phyloP scores from a whole-genome alignment of 1,140 invertebrate genomes.

The Leptinotarsa undecemlineata region DNA sequence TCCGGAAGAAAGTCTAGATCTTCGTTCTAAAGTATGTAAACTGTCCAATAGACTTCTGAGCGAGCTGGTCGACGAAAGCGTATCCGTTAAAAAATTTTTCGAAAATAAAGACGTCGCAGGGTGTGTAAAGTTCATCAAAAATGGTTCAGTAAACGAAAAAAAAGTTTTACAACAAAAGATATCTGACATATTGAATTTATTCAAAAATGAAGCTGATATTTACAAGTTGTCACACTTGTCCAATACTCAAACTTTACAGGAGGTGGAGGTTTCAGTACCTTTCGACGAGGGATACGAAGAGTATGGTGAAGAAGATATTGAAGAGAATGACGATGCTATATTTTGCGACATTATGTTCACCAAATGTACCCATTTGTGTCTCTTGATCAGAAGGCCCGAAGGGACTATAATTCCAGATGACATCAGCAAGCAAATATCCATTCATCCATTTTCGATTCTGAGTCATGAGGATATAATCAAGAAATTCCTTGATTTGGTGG shows the following conservation, averaged over 20 bases:
- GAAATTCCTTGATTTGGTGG: background rate
- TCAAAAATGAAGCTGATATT: background rate
- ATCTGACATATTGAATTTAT: background rate
- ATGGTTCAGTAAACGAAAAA: background rate
- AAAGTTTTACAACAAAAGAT: background rate
- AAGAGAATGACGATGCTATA: background rate
- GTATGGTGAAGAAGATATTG: background rate
- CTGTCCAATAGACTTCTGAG: background rate
- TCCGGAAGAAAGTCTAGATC: background rate
- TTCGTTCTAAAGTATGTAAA: background rate
- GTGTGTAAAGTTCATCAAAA: background rate
- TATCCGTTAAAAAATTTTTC: background rate
- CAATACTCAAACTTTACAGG: background rate
- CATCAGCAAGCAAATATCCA: background rate
- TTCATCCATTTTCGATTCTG: conserved; percentile 6
- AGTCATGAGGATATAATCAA: background rate
- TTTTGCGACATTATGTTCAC: background rate
- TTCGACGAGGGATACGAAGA: background rate
- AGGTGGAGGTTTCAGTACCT: background rate
- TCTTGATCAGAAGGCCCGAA: background rate
- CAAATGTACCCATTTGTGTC: background rate
- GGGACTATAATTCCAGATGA: background rate
- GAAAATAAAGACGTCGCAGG: background rate
- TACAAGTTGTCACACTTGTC: background rate
- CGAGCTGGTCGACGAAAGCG: background rate